Conservation (phyloP, 2,888 invertebrate species). For the Parasteatoda lunata region DNA sequence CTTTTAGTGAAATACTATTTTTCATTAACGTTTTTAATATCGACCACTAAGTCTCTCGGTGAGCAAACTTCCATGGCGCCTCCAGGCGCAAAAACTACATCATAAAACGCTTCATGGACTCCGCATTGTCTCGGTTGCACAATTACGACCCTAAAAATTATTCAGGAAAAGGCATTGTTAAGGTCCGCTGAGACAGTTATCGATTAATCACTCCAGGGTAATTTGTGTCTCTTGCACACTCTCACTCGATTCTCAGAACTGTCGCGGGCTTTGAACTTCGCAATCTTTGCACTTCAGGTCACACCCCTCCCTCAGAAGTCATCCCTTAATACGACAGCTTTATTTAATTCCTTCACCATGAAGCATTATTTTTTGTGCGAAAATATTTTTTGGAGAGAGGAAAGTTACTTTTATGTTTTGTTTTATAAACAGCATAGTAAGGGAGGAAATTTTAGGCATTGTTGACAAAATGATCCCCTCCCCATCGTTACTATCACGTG, state of each 20-base stretch:
- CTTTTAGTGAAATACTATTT: neutral
- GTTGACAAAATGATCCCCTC: neutral
- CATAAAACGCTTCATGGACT: conserved; percentile 27
- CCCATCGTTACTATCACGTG: too few relatives aligned
- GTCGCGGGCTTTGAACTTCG: neutral
- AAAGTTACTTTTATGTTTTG: too few relatives aligned
- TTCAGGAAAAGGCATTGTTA: conserved; percentile 42
- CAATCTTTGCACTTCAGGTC: neutral
- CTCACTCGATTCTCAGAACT: neutral
- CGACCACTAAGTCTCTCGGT: neutral
- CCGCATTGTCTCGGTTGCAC: conserved; percentile 41
- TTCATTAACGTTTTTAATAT: neutral
- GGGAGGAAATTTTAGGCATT: neutral
- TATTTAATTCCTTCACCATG: too few relatives aligned
- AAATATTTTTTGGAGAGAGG: too few relatives aligned
- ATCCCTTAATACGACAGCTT: too few relatives aligned
- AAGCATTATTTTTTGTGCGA: too few relatives aligned
- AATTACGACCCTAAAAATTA: conserved; percentile 41
- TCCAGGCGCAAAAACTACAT: conserved; percentile 7
- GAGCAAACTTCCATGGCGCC: conserved; percentile 25
- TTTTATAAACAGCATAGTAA: neutral
- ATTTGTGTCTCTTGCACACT: conserved; percentile 35
- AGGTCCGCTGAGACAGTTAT: conserved; percentile 33
- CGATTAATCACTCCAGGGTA: conserved; percentile 34
- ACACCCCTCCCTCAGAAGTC: neutral